phyloP scores from a whole-genome alignment of 35 echinoderm and acorn worm species.

The Eucidaris tribuloides region DNA sequence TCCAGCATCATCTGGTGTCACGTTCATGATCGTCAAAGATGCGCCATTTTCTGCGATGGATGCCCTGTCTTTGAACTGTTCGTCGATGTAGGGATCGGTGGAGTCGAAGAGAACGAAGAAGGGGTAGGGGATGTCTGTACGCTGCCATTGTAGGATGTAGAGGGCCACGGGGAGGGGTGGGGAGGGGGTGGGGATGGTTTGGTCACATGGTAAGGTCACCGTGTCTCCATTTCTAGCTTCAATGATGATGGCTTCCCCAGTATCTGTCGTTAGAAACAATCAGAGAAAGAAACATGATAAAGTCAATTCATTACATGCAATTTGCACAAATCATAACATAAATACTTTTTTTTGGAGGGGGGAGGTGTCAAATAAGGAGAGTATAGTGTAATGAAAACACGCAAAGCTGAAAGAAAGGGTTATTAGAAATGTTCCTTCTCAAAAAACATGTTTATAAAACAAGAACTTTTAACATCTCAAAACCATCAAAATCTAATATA shows the following conservation, averaged over 20 bases:
- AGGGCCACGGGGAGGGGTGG: constrained; percentile 44
- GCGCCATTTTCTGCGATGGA: not conserved
- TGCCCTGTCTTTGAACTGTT: constrained; percentile 34
- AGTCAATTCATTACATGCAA: too few relatives aligned
- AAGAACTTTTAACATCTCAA: too few relatives aligned
- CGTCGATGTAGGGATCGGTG: constrained; percentile 11
- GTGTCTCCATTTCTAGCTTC: constrained; percentile 42
- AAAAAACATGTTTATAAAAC: too few relatives aligned
- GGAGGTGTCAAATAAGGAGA: too few relatives aligned
- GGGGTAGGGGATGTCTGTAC: constrained; percentile 34
- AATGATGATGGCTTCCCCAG: not conserved
- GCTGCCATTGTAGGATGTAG: constrained; percentile 65
- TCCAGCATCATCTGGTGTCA: constrained; percentile 39
- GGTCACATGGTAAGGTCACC: constrained; percentile 59
- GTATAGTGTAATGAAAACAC: too few relatives aligned
- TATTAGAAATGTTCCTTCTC: too few relatives aligned
- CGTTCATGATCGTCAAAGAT: constrained; percentile 24
- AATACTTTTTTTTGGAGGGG: too few relatives aligned
- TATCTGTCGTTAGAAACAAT: too few relatives aligned
- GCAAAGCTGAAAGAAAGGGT: too few relatives aligned
- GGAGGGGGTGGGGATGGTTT: constrained; percentile 43
- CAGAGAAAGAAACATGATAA: too few relatives aligned
- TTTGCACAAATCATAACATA: too few relatives aligned
- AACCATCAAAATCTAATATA: too few relatives aligned
- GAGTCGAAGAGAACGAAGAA: constrained; percentile 55